phyloP scores from a whole-genome alignment of 1,140 invertebrate species.

The Myzus persicae region DNA sequence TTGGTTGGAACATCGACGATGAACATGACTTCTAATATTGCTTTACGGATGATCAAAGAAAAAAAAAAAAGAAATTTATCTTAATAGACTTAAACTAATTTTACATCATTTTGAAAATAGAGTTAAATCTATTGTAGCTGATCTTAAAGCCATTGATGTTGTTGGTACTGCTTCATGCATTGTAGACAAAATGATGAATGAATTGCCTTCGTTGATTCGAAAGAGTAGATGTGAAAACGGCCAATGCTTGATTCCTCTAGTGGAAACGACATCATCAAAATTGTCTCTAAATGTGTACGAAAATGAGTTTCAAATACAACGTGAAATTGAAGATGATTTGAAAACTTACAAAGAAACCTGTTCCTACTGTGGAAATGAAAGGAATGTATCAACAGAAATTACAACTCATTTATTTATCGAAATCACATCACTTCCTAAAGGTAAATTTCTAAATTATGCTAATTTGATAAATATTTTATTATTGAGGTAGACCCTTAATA shows the following conservation, averaged over 20 bases:
- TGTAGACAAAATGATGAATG: slow-evolving; percentile 24
- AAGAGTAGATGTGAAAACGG: background rate
- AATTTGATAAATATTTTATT: too few relatives aligned
- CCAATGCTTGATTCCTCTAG: background rate
- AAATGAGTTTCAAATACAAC: slow-evolving; percentile 5
- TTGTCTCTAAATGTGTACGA: background rate
- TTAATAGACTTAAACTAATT: background rate
- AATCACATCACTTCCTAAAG: background rate
- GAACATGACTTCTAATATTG: background rate
- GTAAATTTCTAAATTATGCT: background rate
- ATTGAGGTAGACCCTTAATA: too few relatives aligned
- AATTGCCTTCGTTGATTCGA: slow-evolving; percentile 5
- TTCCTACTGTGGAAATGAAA: background rate
- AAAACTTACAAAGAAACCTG: background rate
- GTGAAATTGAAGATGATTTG: background rate
- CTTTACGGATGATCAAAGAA: slow-evolving; percentile 6
- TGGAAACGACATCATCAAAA: slow-evolving; percentile 22
- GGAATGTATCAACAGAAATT: background rate
- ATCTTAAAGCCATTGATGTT: background rate
- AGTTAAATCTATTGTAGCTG: background rate
- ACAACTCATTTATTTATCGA: slow-evolving; percentile 8
- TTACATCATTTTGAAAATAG: background rate
- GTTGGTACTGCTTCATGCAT: slow-evolving; percentile 10
- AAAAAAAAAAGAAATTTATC: slow-evolving; percentile 1
- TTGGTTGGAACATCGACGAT: background rate